Evolutionary conservation across 2,797 vertebrate species (phyloP).

Genomic region (Calcarius lapponicus): DNA sequence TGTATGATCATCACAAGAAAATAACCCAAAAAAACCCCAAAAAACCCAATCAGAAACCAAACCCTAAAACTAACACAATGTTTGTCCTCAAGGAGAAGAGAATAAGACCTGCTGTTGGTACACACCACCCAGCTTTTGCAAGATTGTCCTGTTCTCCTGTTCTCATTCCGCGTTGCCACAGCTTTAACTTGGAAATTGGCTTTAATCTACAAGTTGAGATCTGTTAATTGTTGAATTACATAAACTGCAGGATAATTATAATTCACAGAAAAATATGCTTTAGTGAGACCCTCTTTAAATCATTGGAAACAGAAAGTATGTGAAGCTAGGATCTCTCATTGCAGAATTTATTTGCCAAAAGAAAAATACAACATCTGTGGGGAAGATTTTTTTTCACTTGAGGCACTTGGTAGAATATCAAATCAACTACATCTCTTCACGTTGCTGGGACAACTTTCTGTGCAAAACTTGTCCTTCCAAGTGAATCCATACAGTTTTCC

Average conservation of each 20-base stretch:
- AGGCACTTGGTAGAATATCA: neutral
- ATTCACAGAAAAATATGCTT: neutral
- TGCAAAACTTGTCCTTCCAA: neutral
- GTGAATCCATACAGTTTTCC: neutral
- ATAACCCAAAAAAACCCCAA: too few species aligned
- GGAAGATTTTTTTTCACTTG: neutral
- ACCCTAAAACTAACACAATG: neutral
- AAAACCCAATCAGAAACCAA: accelerated
- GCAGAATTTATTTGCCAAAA: neutral
- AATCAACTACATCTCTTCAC: neutral
- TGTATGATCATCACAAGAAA: neutral
- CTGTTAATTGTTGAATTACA: neutral
- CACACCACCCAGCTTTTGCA: neutral
- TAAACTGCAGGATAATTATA: neutral
- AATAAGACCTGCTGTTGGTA: neutral
- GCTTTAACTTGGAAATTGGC: neutral
- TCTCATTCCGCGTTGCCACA: accelerated
- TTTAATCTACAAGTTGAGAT: neutral
- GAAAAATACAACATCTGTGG: neutral
- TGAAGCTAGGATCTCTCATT: neutral
- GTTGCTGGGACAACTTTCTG: neutral
- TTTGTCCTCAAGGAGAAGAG: neutral
- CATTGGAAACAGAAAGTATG: neutral
- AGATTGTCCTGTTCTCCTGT: neutral
- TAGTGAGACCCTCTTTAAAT: neutral